Percentiles rank a stretch among this genome's conserved stretches.
phyloP scores from a whole-genome alignment of 2,113 vertebrate genomes.

The Acrocephalus arundinaceus region DNA sequence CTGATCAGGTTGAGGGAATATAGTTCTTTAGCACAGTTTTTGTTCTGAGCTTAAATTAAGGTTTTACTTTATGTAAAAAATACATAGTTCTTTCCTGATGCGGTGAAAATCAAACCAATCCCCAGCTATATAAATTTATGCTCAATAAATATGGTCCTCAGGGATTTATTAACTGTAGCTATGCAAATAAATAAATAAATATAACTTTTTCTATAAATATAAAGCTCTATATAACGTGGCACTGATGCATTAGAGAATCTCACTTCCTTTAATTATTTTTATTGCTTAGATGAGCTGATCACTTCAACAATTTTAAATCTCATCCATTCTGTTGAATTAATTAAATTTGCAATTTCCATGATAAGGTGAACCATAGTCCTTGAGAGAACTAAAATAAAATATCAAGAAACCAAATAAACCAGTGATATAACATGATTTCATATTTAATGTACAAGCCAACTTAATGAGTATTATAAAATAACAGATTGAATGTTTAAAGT shows the following conservation, averaged over 20 bases:
- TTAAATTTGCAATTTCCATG: background rate
- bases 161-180: background rate
- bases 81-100: background rate
- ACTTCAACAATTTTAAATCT: background rate
- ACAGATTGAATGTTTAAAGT: background rate
- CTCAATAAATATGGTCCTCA: background rate
- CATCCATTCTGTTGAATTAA: background rate
- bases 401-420: background rate
- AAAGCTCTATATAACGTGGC: background rate
- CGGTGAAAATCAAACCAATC: background rate
- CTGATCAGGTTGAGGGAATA: background rate
- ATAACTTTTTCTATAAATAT: background rate
- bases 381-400: background rate
- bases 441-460: background rate
- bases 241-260: background rate
- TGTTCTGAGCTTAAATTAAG: background rate
- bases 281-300: background rate
- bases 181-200: background rate
- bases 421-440: background rate
- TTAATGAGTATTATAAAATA: background rate
- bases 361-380: background rate
- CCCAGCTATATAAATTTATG: background rate
- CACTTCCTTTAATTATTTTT: constrained; percentile 5
- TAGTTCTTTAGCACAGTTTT: background rate
- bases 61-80: background rate